Evolutionary conservation across 1,140 invertebrate genomes (phyloP), one percentile per base, ranked within the genome.

Genomic region (Gonatopus flavifemur): DNA sequence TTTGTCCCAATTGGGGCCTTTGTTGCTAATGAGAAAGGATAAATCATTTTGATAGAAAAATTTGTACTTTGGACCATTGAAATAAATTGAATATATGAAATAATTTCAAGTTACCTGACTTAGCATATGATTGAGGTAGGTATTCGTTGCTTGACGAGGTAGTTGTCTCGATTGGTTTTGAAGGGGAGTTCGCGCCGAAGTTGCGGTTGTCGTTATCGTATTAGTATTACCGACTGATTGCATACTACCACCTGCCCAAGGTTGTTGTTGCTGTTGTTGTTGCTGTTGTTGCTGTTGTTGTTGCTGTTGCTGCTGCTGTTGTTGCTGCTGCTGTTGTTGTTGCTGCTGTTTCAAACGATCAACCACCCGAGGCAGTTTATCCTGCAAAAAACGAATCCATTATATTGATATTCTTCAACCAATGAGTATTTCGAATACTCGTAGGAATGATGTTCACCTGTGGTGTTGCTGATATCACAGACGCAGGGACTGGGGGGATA

Each of bases 401-500:
- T n/a, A n/a, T n/a, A n/a, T n/a, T n/a, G n/a, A n/a, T n/a, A n/a
- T n/a, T n/a, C n/a, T n/a, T n/a, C n/a, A n/a, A n/a, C n/a, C n/a
- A n/a, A n/a, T n/a, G n/a, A n/a, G n/a, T 35, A 15, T 35, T 5
- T 18, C n/a, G n/a, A 36, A 40, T 13, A 47, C 20, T 13, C 15
- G 13, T 35, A 1, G 3, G n/a, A 20, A 31, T 20, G 12, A 43
- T 20, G 1, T 19, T 48, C 62, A 74, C 74, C 63, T 86, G 84
- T 36, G 84, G 84, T 19, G 81, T 86, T 36, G 83, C 84, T 33
- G 77, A 85, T 77, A 84, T 85, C 72, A 82, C 81, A 77, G 80
- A 85, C 16, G 81, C 79, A 51, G 86, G 81, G 49, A 86, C 80
- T 41, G 82, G 82, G 55, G 86, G 84, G 45, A 88, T 84, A 2